Evolutionary conservation across 2,888 invertebrate genomes (phyloP).

Genomic region (Carpatolechia fugitivella): DNA sequence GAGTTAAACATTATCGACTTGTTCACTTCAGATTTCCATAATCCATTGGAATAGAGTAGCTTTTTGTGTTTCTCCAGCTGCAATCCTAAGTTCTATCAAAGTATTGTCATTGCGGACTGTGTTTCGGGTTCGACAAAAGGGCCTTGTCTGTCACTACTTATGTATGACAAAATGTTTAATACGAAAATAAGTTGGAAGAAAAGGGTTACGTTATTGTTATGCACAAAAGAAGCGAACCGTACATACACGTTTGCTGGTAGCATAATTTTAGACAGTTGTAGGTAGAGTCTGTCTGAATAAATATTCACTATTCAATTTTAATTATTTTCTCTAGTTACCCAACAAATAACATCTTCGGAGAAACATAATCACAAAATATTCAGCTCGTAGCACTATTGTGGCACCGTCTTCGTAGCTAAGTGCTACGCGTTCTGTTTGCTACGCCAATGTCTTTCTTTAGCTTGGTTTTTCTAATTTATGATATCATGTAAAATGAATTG

Average conservation of each 20-base stretch:
- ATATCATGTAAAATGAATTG: too few species aligned
- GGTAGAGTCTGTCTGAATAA: too few species aligned
- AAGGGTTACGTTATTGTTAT: not conserved
- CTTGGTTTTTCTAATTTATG: too few species aligned
- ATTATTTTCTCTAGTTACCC: too few species aligned
- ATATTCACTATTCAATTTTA: too few species aligned
- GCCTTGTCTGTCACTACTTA: conserved; percentile 5
- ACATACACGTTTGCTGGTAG: not conserved
- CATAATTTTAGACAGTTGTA: not conserved
- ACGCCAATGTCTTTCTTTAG: too few species aligned
- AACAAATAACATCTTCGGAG: too few species aligned
- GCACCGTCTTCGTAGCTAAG: too few species aligned
- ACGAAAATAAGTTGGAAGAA: conserved; percentile 9
- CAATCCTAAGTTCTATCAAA: not conserved
- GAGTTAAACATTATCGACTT: not conserved
- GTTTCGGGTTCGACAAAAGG: conserved; percentile 3
- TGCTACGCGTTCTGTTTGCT: too few species aligned
- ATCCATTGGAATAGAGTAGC: not conserved
- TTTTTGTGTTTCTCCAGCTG: not conserved
- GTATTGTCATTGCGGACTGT: not conserved
- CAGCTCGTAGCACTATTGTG: too few species aligned
- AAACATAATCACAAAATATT: too few species aligned
- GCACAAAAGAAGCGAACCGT: not conserved
- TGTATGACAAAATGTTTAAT: conserved; percentile 4
- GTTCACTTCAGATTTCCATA: not conserved